phyloP scores from a whole-genome alignment of 1,140 invertebrate species.

The Penaeus chinensis region DNA sequence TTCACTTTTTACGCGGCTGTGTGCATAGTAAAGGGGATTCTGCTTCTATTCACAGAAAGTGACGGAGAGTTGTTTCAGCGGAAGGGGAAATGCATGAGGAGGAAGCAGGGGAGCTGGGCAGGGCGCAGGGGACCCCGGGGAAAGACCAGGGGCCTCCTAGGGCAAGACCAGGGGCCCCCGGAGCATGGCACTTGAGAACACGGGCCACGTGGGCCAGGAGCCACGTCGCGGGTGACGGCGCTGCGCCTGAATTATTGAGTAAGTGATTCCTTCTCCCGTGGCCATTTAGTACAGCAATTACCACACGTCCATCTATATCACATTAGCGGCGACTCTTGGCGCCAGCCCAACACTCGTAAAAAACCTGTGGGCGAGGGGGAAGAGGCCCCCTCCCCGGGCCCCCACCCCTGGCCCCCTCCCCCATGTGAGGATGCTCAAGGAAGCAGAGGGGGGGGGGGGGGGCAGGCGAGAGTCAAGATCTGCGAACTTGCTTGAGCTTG shows the following conservation, averaged over 20 bases:
- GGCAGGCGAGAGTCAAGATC: neutral
- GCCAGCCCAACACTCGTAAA: constrained; percentile 23
- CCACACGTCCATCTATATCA: constrained; percentile 38
- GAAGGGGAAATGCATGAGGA: too few relatives aligned
- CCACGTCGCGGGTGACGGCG: neutral
- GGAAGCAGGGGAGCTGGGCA: too few relatives aligned
- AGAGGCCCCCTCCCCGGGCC: neutral
- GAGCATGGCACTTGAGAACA: too few relatives aligned
- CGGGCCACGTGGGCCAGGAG: neutral
- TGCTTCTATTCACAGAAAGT: too few relatives aligned
- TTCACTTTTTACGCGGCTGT: too few relatives aligned
- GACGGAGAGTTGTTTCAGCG: too few relatives aligned
- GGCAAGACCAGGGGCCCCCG: neutral
- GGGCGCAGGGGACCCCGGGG: too few relatives aligned
- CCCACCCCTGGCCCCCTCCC: neutral
- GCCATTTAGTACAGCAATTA: constrained; percentile 34
- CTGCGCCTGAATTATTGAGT: constrained; percentile 4
- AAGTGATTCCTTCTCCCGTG: neutral
- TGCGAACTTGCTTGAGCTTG: neutral
- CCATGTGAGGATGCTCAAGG: neutral
- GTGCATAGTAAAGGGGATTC: too few relatives aligned
- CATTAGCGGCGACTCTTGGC: constrained; percentile 29
- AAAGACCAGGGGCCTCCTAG: neutral
- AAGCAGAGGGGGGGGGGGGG: constrained; percentile 10
- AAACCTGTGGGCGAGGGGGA: neutral